Conservation (phyloP, 2,113 vertebrate species). For the Cynopterus brachyotis region DNA sequence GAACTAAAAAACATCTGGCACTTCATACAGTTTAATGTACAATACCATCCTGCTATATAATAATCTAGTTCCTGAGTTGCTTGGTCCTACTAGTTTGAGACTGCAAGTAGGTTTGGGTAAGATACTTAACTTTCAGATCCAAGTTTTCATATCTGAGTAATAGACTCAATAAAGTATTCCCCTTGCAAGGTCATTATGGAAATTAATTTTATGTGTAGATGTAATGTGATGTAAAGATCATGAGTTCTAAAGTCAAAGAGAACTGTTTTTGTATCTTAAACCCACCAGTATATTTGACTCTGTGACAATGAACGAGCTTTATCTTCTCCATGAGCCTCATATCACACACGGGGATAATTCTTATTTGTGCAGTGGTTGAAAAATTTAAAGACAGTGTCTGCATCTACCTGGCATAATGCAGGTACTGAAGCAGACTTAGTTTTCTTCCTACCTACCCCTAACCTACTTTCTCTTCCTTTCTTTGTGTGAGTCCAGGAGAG, state of each 20-base stretch:
- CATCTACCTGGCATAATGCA: background rate
- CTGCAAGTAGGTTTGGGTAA: background rate
- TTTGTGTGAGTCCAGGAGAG: background rate
- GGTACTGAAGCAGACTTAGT: background rate
- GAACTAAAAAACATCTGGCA: background rate
- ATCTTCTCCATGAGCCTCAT: background rate
- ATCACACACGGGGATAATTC: background rate
- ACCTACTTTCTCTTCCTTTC: background rate
- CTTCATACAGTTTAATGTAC: background rate
- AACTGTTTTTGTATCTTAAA: background rate
- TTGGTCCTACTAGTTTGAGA: background rate
- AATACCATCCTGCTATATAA: background rate
- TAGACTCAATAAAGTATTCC: background rate
- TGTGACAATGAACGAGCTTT: background rate
- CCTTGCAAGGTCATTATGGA: background rate
- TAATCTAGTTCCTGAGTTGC: background rate
- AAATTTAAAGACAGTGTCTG: background rate
- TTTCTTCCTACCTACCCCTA: background rate
- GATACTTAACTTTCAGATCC: background rate
- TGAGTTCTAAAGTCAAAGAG: background rate
- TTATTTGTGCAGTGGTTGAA: background rate
- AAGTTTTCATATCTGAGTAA: background rate
- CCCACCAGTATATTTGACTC: background rate
- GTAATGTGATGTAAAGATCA: background rate
- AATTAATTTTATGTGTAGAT: background rate